Evolutionary conservation across 2,888 invertebrate genomes (phyloP).

Genomic region (Stenolophus ochropezus): DNA sequence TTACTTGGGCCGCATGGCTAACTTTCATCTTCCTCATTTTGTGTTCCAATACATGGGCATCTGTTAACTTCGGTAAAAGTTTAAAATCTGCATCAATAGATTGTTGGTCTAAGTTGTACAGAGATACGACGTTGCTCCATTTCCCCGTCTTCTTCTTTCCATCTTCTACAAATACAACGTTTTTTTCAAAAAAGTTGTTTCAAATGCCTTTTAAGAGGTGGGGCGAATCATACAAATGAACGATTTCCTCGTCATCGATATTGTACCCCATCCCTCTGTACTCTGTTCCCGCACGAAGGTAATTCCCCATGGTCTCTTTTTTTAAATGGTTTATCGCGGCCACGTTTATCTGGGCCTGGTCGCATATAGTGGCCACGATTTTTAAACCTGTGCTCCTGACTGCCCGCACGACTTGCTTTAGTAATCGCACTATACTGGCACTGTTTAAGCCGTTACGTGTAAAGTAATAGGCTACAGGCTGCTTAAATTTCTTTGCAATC

Average conservation of each 20-base stretch:
- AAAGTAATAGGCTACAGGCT: conserved; percentile 16
- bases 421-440: not conserved
- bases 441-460: not conserved
- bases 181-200: conserved; percentile 24
- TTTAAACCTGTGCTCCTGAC: conserved; percentile 8
- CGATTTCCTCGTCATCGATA: not conserved
- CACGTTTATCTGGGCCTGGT: conserved; percentile 12
- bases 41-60: not conserved
- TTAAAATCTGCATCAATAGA: not conserved
- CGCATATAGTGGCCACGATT: conserved; percentile 17
- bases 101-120: not conserved
- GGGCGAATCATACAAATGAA: conserved; percentile 20
- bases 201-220: conserved; percentile 36
- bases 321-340: too few species aligned
- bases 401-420: conserved; percentile 9
- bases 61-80: not conserved
- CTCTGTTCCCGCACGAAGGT: too few species aligned
- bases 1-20: not conserved
- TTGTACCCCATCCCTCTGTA: not conserved
- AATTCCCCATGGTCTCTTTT: too few species aligned
- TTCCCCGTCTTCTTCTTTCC: not conserved
- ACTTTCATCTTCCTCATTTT: conserved; percentile 16
- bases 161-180: not conserved
- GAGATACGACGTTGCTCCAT: not conserved
- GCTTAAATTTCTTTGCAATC: conserved; percentile 14